phyloP scores from a whole-genome alignment of 2,888 invertebrate genomes.

The Ennomos erosarius region DNA sequence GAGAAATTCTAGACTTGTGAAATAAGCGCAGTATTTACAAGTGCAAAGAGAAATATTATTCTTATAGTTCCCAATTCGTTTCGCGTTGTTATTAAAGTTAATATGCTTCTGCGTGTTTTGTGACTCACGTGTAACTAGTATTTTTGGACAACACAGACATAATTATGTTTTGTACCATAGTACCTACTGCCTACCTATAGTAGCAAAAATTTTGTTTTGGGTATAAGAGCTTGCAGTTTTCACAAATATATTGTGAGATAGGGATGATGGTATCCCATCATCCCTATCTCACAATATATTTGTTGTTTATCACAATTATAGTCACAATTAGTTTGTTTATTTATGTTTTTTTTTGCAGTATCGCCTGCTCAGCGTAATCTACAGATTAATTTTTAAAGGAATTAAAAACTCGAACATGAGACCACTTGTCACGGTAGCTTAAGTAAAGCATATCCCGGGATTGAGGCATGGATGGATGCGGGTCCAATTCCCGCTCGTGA shows the following conservation, averaged over 20 bases:
- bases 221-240: constrained; percentile 1
- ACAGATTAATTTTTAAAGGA: too few relatives aligned
- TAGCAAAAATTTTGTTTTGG: constrained; percentile 6
- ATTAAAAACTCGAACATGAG: too few relatives aligned
- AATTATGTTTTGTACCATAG: constrained; percentile 2
- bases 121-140: constrained; percentile 14
- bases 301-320: too few relatives aligned
- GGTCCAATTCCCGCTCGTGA: too few relatives aligned
- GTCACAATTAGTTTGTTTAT: too few relatives aligned
- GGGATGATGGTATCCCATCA: background rate
- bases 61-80: constrained; percentile 27
- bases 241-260: constrained; percentile 1
- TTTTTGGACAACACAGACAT: constrained; percentile 12
- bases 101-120: constrained; percentile 17
- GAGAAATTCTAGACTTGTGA: constrained; percentile 29
- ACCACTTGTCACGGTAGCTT: too few relatives aligned
- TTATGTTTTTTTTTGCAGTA: too few relatives aligned
- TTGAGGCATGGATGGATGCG: too few relatives aligned
- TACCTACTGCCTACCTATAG: too few relatives aligned
- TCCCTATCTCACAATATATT: too few relatives aligned
- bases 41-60: constrained; percentile 27
- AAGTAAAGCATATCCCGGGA: too few relatives aligned
- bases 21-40: constrained; percentile 29
- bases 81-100: constrained; percentile 25
- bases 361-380: too few relatives aligned